Evolutionary conservation across 2,113 vertebrate species (phyloP).

Genomic region (Myiozetetes cayanensis): DNA sequence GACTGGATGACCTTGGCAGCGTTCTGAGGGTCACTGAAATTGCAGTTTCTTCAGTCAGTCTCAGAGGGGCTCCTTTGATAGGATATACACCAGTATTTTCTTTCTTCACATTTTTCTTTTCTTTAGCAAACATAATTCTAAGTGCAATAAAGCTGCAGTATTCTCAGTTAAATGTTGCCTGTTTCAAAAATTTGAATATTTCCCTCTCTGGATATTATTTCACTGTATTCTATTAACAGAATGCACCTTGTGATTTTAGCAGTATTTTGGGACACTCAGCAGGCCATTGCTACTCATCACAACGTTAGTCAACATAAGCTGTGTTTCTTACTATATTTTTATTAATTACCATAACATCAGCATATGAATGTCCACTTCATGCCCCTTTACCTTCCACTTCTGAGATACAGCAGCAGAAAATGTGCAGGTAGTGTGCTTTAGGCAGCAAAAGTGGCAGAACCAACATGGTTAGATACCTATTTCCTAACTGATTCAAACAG

Average conservation of each 20-base stretch:
- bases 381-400: not conserved
- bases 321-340: not conserved
- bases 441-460: constrained; percentile 1
- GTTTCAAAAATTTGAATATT: not conserved
- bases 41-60: constrained; percentile 22
- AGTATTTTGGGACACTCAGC: not conserved
- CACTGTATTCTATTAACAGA: not conserved
- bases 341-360: constrained; percentile 16
- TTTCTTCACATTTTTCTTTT: not conserved
- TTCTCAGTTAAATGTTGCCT: not conserved
- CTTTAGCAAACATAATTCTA: not conserved
- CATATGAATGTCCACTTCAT: not conserved
- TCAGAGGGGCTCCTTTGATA: not conserved
- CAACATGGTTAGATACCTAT: not conserved
- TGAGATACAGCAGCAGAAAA: not conserved
- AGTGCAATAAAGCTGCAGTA: not conserved
- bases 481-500: constrained; percentile 39
- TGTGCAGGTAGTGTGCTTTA: not conserved
- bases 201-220: not conserved
- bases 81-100: not conserved
- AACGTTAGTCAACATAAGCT: not conserved
- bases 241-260: not conserved
- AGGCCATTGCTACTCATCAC: not conserved
- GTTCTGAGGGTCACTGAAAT: constrained; percentile 35
- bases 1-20: constrained; percentile 31